phyloP scores from a whole-genome alignment of 2,113 vertebrate genomes.

The Hyperopisus bebe region DNA sequence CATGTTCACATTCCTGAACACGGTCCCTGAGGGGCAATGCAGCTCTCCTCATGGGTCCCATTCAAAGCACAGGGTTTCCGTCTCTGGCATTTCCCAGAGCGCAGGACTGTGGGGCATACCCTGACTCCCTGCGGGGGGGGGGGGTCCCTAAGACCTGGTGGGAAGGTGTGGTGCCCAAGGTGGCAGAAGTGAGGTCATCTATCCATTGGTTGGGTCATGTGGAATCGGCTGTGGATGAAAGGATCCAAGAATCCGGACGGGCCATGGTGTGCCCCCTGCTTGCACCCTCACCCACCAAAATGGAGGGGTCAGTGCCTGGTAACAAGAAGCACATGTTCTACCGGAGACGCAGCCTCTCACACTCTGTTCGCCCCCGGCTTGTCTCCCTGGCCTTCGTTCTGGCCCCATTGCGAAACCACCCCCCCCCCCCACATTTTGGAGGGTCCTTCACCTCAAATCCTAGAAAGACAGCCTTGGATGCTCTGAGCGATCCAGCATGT shows the following conservation, averaged over 20 bases:
- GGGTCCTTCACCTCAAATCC: not conserved
- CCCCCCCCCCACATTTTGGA: not conserved
- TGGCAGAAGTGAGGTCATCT: not conserved
- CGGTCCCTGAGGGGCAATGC: not conserved
- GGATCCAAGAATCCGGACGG: not conserved
- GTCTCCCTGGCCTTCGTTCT: conserved; percentile 41
- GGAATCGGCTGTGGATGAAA: not conserved
- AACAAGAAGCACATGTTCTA: conserved; percentile 56
- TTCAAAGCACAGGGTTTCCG: not conserved
- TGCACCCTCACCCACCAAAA: not conserved
- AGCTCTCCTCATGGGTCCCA: conserved; percentile 28
- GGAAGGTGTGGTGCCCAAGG: not conserved
- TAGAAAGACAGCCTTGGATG: not conserved
- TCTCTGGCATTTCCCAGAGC: not conserved
- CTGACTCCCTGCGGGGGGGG: not conserved
- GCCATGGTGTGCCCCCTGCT: not conserved
- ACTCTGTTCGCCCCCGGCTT: conserved; percentile 29
- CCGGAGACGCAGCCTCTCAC: conserved; percentile 36
- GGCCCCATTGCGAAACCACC: not conserved
- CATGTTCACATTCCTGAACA: not conserved
- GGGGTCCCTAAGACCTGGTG: not conserved
- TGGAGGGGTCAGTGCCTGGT: conserved; percentile 48
- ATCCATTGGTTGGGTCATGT: not conserved
- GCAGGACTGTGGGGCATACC: not conserved
- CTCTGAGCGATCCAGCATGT: not conserved